Percentiles rank a stretch among this genome's conserved stretches.
These are phyloP conservation scores for Pempheris klunzingeri DNA, from an alignment of 2,797 vertebrate species.

Conservation along the genomic window DNA sequence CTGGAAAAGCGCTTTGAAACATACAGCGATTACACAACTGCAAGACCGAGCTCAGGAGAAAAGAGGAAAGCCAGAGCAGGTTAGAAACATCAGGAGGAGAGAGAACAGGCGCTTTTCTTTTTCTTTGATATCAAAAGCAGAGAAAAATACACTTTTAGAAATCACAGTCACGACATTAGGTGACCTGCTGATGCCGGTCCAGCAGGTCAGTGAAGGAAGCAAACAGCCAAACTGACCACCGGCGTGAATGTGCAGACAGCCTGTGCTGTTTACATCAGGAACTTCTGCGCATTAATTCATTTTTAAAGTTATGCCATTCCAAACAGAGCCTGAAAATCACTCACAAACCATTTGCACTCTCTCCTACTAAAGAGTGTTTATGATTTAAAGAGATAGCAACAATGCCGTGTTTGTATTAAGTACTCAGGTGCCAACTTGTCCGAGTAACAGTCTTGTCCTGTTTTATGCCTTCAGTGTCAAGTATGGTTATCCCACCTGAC, in stretches of 20 bases:
- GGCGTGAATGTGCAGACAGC: background rate
- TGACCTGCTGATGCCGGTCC: slow-evolving; percentile 9
- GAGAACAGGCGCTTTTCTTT: slow-evolving; percentile 32
- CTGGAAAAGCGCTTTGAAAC: slow-evolving; percentile 33
- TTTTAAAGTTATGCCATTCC: background rate
- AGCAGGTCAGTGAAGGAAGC: slow-evolving; percentile 37
- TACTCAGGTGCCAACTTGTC: background rate
- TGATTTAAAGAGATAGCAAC: background rate
- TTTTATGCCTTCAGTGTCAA: background rate
- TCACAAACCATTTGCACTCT: too few species aligned
- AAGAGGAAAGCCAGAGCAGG: slow-evolving; percentile 28
- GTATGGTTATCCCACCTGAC: background rate
- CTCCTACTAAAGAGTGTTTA: background rate
- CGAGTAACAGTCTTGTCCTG: background rate
- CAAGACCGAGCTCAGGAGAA: slow-evolving; percentile 19
- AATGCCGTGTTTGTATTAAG: background rate
- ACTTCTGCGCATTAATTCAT: slow-evolving; percentile 11
- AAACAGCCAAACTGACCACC: background rate
- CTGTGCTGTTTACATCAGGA: background rate
- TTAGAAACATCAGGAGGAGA: slow-evolving; percentile 22
- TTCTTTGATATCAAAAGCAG: slow-evolving; percentile 63
- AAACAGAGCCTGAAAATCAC: too few species aligned
- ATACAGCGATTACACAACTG: slow-evolving; percentile 40
- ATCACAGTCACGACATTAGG: slow-evolving; percentile 52
- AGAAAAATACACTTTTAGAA: slow-evolving; percentile 56